A percentile compares a stretch with the other conserved stretches of the same genome.
Evolutionary conservation across 2,888 invertebrate genomes (phyloP).

Genomic region (Scaptomyza cyrtandrae): DNA sequence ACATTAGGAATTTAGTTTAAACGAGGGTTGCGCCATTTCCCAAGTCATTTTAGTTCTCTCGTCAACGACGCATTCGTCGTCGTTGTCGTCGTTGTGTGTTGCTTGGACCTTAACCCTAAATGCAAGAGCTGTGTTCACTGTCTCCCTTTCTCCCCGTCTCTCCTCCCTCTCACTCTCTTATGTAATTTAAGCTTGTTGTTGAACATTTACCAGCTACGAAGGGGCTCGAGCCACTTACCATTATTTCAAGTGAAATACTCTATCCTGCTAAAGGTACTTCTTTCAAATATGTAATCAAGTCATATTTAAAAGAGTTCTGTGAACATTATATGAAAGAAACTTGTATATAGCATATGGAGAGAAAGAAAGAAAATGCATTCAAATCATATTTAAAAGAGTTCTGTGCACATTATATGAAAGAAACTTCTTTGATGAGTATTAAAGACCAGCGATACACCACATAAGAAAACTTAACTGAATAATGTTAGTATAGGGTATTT

Average conservation of each 20-base stretch:
- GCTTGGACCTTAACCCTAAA: constrained; percentile 62
- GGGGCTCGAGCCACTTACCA: constrained; percentile 48
- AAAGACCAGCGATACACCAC: too few species aligned
- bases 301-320: not conserved
- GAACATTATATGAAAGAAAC: not conserved
- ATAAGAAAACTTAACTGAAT: not conserved
- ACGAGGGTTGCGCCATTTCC: constrained; percentile 70
- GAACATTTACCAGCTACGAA: constrained; percentile 56
- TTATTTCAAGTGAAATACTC: constrained; percentile 45
- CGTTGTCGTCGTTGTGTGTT: constrained; percentile 6
- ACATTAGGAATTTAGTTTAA: constrained; percentile 72
- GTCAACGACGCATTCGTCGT: constrained; percentile 34
- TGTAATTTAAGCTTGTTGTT: constrained; percentile 72
- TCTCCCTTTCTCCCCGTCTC: constrained; percentile 8
- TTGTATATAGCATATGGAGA: too few species aligned
- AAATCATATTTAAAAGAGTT: not conserved
- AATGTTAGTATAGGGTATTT: constrained; percentile 25
- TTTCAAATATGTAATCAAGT: not conserved
- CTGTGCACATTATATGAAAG: not conserved
- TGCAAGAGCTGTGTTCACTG: constrained; percentile 26
- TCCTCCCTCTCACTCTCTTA: constrained; percentile 18
- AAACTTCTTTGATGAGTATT: not conserved
- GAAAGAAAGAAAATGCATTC: too few species aligned
- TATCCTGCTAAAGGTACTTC: not conserved
- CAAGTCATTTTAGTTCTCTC: constrained; percentile 31